Base-by-base conservation (phyloP, 1,140 invertebrate species). In the Bradysia coprophila region DNA sequence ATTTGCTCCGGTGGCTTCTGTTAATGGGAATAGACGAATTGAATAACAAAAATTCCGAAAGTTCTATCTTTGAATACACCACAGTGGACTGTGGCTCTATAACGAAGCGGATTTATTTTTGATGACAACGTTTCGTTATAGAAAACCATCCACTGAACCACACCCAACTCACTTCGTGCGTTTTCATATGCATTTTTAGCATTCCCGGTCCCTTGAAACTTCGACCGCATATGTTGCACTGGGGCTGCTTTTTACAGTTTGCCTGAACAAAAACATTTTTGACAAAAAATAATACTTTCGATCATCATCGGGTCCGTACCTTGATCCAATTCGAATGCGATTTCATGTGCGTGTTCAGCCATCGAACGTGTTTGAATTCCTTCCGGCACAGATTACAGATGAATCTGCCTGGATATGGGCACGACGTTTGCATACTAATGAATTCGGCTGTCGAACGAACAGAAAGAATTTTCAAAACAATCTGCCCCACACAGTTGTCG, bases 111-210 rank as follows among this genome's bases (percentile, higher is more conserved):
- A 41, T 33, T 42, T 32, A 23, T 22, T 31, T 4, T 16, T 21
- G 13, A 41, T 6, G 13, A 31, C 15, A 41, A 41, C 23, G 21
- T 19, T 8, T 23, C 9, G 18, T 38, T 9, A 9, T 38, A 9
- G 16, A 13, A n/a, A n/a, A n/a, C n/a, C n/a, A n/a, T n/a, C n/a
- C n/a, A n/a, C n/a, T n/a, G n/a, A n/a, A n/a, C n/a, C n/a, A n/a
- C n/a, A n/a, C n/a, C 5, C 10, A 42, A 8, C 20, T 4, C 28
- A 43, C 56, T 45, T 72, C 68, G 56, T 72, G 69, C 1, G 69
- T 71, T 5, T 69, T 64, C 68, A 71, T 71, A 49, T 72, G 70
- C 67, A 72, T 69, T 46, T 67, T 67, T 20, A 72, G 47, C 69
- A 72, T 72, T 6, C 69, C 70, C 4, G 68, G 70, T 18, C 70